phyloP scores from a whole-genome alignment of 2,113 vertebrate species.

The Microtus oregoni region DNA sequence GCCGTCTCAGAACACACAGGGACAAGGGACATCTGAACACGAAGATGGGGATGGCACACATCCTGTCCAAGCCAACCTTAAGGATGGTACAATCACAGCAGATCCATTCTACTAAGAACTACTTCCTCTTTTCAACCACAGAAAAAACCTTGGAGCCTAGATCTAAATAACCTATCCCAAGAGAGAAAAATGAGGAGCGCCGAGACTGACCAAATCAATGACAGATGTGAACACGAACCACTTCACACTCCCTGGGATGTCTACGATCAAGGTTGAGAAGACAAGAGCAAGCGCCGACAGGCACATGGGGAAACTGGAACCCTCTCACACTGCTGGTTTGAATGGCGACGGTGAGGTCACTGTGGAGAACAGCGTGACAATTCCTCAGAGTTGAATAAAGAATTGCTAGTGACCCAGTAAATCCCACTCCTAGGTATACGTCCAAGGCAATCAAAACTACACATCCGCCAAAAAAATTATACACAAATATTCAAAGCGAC shows the following conservation, averaged over 20 bases:
- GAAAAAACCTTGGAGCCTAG: not conserved
- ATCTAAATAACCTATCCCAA: not conserved
- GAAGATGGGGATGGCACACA: not conserved
- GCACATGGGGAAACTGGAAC: not conserved
- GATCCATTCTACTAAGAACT: not conserved
- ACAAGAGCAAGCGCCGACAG: not conserved
- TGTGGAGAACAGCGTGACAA: not conserved
- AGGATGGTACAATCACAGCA: not conserved
- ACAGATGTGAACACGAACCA: not conserved
- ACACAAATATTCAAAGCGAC: not conserved
- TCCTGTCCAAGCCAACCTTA: not conserved
- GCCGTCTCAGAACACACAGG: not conserved
- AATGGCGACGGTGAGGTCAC: not conserved
- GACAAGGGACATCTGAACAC: not conserved
- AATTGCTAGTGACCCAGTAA: not conserved
- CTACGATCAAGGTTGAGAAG: not conserved
- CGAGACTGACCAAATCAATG: not conserved
- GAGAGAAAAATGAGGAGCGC: not conserved
- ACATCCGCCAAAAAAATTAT: not conserved
- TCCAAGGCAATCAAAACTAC: not conserved
- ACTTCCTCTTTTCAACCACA: not conserved
- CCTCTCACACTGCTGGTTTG: not conserved
- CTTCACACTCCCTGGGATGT: not conserved
- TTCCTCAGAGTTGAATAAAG: conserved; percentile 18
- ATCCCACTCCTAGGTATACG: not conserved